A percentile compares a stretch with the other conserved stretches of the same genome.
These are phyloP conservation scores for Gastrophryne carolinensis DNA, from an alignment of 2,797 vertebrate genomes.

Conservation along the genomic window DNA sequence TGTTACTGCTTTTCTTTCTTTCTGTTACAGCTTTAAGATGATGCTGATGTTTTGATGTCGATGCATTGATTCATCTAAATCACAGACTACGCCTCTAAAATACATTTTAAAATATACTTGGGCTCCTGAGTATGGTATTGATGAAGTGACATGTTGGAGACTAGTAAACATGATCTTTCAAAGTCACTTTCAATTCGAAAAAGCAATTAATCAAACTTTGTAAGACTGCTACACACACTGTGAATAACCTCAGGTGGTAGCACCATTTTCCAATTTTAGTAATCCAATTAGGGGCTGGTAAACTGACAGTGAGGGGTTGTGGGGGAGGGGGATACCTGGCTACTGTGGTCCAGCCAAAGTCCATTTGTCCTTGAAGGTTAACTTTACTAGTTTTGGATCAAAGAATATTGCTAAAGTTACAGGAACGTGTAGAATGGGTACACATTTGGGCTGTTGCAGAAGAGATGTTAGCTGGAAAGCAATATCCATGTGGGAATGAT, in stretches of 20 bases:
- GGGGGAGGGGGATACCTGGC: background rate
- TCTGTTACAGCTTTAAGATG: background rate
- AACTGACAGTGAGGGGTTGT: constrained; percentile 12
- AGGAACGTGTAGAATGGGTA: too few species aligned
- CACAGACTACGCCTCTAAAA: background rate
- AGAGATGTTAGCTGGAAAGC: too few species aligned
- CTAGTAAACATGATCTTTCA: constrained; percentile 26
- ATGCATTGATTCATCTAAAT: background rate
- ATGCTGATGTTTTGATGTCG: constrained; percentile 6
- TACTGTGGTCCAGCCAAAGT: background rate
- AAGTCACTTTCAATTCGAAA: constrained; percentile 1
- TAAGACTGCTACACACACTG: constrained; percentile 11
- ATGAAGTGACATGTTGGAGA: background rate
- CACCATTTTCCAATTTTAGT: constrained; percentile 7
- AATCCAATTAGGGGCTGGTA: constrained; percentile 26
- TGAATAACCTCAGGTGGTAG: constrained; percentile 34
- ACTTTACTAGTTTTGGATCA: background rate
- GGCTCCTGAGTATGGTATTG: background rate
- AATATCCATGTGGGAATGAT: too few species aligned
- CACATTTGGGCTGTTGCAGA: too few species aligned
- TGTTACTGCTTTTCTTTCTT: background rate
- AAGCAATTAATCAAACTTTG: constrained; percentile 23
- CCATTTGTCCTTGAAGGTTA: constrained; percentile 13
- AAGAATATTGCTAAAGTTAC: background rate
- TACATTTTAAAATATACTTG: background rate